A percentile compares a stretch with the other conserved stretches of the same genome.
These are phyloP conservation scores for Litoditis marina DNA, from an alignment of 2,888 invertebrate species.

Conservation along the genomic window DNA sequence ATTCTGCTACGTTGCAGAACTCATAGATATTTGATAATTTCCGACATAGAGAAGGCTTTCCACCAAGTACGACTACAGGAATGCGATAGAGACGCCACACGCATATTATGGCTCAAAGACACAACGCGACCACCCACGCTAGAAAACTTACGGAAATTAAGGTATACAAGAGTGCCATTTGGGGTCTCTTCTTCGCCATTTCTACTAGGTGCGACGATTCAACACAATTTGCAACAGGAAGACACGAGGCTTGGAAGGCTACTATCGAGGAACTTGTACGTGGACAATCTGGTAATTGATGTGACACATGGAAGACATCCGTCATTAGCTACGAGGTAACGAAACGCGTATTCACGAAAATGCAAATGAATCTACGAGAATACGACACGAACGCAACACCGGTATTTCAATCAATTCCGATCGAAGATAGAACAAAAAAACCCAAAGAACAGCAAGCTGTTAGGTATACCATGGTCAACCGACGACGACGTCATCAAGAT, in stretches of 20 bases:
- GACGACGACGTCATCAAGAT: too few relatives aligned
- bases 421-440: too few relatives aligned
- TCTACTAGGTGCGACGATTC: constrained; percentile 26
- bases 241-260: constrained; percentile 1
- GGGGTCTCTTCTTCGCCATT: constrained; percentile 29
- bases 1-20: constrained; percentile 32
- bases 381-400: too few relatives aligned
- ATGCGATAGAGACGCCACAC: constrained; percentile 25
- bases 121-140: neutral
- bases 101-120: constrained; percentile 39
- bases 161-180: constrained; percentile 37
- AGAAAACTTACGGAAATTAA: constrained; percentile 24
- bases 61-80: constrained; percentile 26
- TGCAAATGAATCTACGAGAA: constrained; percentile 10
- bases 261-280: constrained; percentile 7
- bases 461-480: too few relatives aligned
- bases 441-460: too few relatives aligned
- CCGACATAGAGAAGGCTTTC: constrained; percentile 48
- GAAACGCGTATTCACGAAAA: neutral
- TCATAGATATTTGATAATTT: constrained; percentile 7
- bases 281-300: constrained; percentile 3
- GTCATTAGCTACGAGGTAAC: neutral
- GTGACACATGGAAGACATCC: neutral
- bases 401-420: too few relatives aligned
- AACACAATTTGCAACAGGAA: too few relatives aligned